Base-by-base conservation (phyloP, 2,113 vertebrate species). In the Apistogramma diplotaenia region DNA sequence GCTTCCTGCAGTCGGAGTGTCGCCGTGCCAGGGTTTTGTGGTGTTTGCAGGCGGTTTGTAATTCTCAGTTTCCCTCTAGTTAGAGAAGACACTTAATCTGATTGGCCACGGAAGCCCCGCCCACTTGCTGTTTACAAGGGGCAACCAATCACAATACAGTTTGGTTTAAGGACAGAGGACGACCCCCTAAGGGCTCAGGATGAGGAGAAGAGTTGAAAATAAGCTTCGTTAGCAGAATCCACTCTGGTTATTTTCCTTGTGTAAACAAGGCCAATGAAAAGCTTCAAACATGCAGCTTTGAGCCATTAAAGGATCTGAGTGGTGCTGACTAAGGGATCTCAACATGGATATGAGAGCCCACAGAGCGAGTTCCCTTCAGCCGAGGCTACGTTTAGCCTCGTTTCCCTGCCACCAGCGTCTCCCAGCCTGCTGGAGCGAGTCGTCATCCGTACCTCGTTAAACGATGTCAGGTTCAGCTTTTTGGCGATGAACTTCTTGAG, bases 401-500 rank as follows among this genome's bases (percentile, higher is more conserved):
- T 70, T 51, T 70, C 43, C 62, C 62, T n/a, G 62, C n/a, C 43
- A 49, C 29, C 62, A 29, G 16, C 4, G 62, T 29, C 49, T 70
- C 65, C 43, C 0, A 0, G 43, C 10, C 43, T n/a, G 65, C 43
- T 49, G 43, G 43, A 70, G 40, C 0, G 6, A 4, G 25, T 49
- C n/a, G 49, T 70, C 49, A 70, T 70, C 62, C 29, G 67, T 96
- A 99, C 98, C 98, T 99, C 98, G 35, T 99, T 99, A 92, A 99
- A 99, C 46, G 98, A 99, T 81, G 98, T 97, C 82, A 99, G 95
- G 92, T 99, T 99, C 57, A 99, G 97, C 92, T 99, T 99, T 95
- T 99, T 99, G 95, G 98, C 98, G 93, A 99, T 99, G 96, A 99
- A 99, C 93, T 99, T 99, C 96, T 99, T 99, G 78, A 99, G 97